phyloP scores from a whole-genome alignment of 2,113 vertebrate species.

The Rhinoderma darwinii region DNA sequence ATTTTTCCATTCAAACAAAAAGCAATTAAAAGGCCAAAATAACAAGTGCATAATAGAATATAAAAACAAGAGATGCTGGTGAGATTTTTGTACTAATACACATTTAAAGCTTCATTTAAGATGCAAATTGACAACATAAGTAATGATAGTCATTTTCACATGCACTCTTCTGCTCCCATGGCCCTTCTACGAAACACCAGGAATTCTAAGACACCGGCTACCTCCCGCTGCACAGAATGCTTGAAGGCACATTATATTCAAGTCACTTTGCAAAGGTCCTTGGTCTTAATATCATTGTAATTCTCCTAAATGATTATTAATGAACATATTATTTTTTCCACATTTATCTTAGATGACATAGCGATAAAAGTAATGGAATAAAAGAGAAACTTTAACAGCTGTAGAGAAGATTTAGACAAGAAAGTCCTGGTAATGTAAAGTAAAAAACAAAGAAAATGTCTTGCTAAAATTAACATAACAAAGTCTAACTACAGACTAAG shows the following conservation, averaged over 20 bases:
- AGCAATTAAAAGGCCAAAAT: background rate
- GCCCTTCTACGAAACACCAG: background rate
- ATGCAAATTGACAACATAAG: conserved; percentile 27
- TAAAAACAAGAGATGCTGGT: background rate
- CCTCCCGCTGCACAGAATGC: background rate
- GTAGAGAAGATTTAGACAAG: background rate
- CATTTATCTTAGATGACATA: background rate
- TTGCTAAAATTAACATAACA: too few relatives aligned
- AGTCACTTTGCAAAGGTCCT: background rate
- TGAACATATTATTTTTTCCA: background rate
- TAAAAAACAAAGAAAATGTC: background rate
- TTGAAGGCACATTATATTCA: background rate
- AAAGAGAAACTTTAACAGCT: background rate
- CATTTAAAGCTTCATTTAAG: conserved; percentile 15
- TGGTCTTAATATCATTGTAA: background rate
- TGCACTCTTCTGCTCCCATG: background rate
- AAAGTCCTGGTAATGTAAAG: too few relatives aligned
- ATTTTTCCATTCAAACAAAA: background rate
- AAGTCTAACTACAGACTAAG: too few relatives aligned
- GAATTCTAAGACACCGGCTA: background rate
- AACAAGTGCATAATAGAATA: background rate
- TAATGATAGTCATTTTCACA: conserved; percentile 18
- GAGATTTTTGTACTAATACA: conserved; percentile 1
- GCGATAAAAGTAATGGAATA: background rate
- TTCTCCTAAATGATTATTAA: conserved; percentile 2